Conservation (phyloP, 2,113 vertebrate genomes). For the Chauna torquata region DNA sequence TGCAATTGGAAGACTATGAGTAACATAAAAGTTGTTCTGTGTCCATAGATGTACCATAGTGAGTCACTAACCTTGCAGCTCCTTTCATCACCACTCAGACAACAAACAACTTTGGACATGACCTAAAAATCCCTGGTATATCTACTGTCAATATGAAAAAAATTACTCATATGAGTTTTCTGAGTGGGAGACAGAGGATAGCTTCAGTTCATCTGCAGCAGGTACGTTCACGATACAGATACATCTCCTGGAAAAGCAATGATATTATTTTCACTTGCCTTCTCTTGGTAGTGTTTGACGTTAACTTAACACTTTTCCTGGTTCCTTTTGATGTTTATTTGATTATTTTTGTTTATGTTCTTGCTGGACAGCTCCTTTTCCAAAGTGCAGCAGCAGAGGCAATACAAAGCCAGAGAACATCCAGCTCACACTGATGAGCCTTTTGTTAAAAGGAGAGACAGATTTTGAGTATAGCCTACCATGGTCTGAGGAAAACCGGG, state of each 20-base stretch:
- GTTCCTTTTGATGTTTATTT: not conserved
- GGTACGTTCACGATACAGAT: not conserved
- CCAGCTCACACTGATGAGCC: not conserved
- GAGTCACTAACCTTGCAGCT: not conserved
- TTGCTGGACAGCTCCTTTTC: conserved; percentile 63
- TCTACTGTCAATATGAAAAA: not conserved
- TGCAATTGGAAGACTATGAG: not conserved
- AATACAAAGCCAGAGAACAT: not conserved
- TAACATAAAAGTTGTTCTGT: not conserved
- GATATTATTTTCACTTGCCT: not conserved
- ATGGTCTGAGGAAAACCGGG: not conserved
- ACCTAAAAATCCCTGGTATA: not conserved
- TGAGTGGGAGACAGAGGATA: not conserved
- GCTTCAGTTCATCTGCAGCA: not conserved
- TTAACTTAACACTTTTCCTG: not conserved
- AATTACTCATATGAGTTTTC: not conserved
- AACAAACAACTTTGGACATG: not conserved
- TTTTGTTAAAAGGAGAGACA: not conserved
- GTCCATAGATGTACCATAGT: not conserved
- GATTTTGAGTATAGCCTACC: not conserved
- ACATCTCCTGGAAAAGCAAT: not conserved
- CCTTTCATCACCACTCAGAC: not conserved
- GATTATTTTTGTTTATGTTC: not conserved
- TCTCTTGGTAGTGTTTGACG: not conserved
- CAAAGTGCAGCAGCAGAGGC: not conserved